Base-by-base conservation (phyloP, 2,888 invertebrate species). In the Carabus problematicus region DNA sequence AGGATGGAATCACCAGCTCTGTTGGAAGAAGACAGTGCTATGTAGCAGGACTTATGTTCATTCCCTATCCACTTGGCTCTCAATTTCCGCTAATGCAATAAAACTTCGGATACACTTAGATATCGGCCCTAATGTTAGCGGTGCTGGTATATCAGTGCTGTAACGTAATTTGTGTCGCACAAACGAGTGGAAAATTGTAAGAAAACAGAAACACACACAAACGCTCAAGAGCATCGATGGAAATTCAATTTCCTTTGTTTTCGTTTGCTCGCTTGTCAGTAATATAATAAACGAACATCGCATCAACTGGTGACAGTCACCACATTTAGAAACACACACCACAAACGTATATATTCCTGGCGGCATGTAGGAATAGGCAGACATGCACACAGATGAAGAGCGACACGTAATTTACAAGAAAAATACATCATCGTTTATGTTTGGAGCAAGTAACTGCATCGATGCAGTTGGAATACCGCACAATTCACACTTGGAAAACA, bases 171-270 rank as follows among this genome's bases (percentile, higher is more conserved):
- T 75, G 71, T 71, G 71, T 70, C 72, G 70, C 72, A 75, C 74
- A 75, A 74, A 75, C 75, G 75, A 75, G 73, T 74, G 73, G 75
- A 75, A 76, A 75, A 76, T 76, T 75, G 76, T 74, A 75, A 73
- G 76, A 75, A 75, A 76, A 75, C 75, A 75, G 74, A 73, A 73
- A 73, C 72, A 71, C 71, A 72, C 72, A 72, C 66, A n/a, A 60
- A 43, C 56, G 49, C 60, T 67, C 41, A n/a, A n/a, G 18, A 8
- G 16, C 19, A 16, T 52, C 72, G 64, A 72, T 71, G 70, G 71
- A 74, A 74, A 74, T 74, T 74, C 70, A 74, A 74, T 74, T 74
- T 74, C 69, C 72, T 71, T 71, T 74, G 74, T 74, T 74, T 74
- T 68, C 72, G 70, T 70, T 73, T 60, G 70, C 63, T 61, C 59